Evolutionary conservation across 2,888 invertebrate species (phyloP).

Genomic region (Erannis defoliaria): DNA sequence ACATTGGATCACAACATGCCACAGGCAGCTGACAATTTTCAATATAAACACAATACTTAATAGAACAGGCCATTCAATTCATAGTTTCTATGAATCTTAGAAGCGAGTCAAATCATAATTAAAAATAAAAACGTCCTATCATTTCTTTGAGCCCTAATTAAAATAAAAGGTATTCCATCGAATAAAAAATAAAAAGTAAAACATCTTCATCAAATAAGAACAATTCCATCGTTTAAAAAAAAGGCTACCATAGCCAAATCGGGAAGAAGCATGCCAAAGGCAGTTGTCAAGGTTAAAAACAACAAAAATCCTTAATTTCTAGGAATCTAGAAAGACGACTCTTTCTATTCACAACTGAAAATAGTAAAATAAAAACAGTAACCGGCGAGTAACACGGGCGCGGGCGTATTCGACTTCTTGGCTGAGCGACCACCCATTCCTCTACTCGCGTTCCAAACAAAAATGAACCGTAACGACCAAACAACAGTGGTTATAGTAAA

Average conservation of each 20-base stretch:
- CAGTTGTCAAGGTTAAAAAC: too few species aligned
- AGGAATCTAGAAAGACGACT: too few species aligned
- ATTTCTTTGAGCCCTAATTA: conserved; percentile 13
- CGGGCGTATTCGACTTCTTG: conserved; percentile 11
- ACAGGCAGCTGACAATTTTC: conserved; percentile 29
- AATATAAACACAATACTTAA: conserved; percentile 7
- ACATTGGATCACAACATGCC: conserved; percentile 30
- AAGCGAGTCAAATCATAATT: conserved; percentile 26
- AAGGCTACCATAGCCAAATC: too few species aligned
- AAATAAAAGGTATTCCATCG: neutral
- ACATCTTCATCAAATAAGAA: too few species aligned
- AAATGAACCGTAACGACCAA: neutral
- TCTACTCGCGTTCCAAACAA: neutral
- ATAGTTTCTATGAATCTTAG: conserved; percentile 30
- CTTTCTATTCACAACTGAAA: too few species aligned
- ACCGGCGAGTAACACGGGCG: conserved; percentile 28
- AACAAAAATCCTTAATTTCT: too few species aligned
- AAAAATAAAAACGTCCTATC: conserved; percentile 11
- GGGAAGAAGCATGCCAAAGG: too few species aligned
- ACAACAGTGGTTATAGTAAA: neutral
- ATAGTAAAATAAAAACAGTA: neutral
- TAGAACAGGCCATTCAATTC: neutral
- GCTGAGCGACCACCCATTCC: neutral
- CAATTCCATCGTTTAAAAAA: too few species aligned
- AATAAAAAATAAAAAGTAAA: too few species aligned